Base-by-base conservation (phyloP, 1,140 invertebrate genomes). In the Drosophila persimilis region DNA sequence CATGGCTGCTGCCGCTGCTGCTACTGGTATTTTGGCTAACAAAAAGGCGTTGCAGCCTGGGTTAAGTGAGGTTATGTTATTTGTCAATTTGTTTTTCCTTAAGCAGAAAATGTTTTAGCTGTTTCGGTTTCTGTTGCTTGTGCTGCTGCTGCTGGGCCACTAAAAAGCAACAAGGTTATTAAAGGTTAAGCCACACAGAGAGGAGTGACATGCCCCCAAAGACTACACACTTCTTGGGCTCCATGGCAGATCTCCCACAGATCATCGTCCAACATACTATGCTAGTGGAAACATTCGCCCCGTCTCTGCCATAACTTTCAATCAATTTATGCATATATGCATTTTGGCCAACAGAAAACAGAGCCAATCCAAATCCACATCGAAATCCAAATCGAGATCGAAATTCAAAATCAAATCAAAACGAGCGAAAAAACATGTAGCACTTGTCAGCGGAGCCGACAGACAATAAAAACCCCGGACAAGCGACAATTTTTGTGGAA, bases 1-100 rank as follows among this genome's bases (percentile, higher is more conserved):
- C 35, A 39, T 39, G 35, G 35, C 35, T 35, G 31, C 31, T 39
- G 54, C 54, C n/a, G n/a, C n/a, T 15, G 7, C n/a, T 17, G 54
- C n/a, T 74, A 74, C 71, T 74, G 71, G 71, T 69, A 50, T 70
- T 64, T 57, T 69, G 65, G 70, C 35, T 55, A 58, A 62, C 77
- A 75, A 62, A 84, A 67, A 86, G 81, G 83, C 81, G 83, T 86
- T 86, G 60, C 63, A 57, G 77, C 63, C 13, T 31, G 53, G 83
- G 83, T 88, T 81, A 88, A 88, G 83, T 83, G 83, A 88, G 83
- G 83, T 83, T 83, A 76, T 88, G 83, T 88, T 88, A 88, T 88
- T 88, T 88, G 83, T 88, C 83, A 88, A 88, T 88, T 88, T 88
- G 83, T 88, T 80, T 83, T 76, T 67, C 66, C 78, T 78, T 81